phyloP scores from a whole-genome alignment of 2,888 invertebrate genomes.

The Phaonia tiefii region DNA sequence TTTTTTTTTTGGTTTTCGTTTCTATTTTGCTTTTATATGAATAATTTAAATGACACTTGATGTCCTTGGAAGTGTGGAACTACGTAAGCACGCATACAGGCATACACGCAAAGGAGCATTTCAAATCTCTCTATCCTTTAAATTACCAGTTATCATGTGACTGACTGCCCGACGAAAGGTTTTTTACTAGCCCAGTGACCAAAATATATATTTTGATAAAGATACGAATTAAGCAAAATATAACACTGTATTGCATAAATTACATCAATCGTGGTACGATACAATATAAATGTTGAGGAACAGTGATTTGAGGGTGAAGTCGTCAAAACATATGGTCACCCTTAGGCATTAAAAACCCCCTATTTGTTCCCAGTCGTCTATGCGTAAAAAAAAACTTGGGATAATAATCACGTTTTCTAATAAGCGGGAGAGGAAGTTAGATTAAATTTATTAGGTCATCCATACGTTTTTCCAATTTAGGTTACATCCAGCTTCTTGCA shows the following conservation, averaged over 20 bases:
- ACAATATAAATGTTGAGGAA: not conserved
- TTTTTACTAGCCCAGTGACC: not conserved
- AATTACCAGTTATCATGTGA: no score
- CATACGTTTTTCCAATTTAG: no score
- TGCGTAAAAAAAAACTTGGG: no score
- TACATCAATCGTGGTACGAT: not conserved
- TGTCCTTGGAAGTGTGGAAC: conserved; percentile 16
- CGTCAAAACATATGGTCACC: no score
- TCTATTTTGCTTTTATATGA: conserved; percentile 16
- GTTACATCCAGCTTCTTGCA: no score
- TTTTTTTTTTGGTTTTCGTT: not conserved
- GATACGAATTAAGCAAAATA: conserved; percentile 9
- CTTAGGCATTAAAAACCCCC: no score
- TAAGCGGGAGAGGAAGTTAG: no score
- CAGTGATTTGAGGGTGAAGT: not conserved
- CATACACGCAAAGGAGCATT: not conserved
- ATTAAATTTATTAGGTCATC: no score
- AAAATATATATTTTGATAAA: conserved; percentile 1
- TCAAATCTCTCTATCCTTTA: no score
- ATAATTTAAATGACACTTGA: conserved; percentile 36
- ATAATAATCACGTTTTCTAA: no score
- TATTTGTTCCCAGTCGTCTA: no score
- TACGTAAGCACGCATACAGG: not conserved
- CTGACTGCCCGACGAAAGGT: not conserved
- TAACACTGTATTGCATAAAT: not conserved